A percentile compares a stretch with the other conserved stretches of the same genome.
phyloP scores from a whole-genome alignment of 1,140 invertebrate genomes.

The Oryzaephilus surinamensis region DNA sequence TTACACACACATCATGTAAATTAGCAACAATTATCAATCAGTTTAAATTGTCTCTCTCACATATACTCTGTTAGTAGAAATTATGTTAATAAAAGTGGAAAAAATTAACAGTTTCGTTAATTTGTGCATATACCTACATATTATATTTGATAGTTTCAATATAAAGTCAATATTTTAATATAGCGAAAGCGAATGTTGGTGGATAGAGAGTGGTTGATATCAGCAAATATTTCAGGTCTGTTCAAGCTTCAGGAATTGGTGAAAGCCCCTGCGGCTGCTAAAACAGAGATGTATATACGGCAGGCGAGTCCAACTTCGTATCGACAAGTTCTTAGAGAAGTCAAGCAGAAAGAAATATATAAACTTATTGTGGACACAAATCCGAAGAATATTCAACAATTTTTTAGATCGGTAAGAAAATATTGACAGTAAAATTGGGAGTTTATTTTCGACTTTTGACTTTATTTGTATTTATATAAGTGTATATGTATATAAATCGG shows the following conservation, averaged over 20 bases:
- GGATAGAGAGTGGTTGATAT: not conserved
- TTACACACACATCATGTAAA: no score
- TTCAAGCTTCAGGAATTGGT: slow-evolving; percentile 79
- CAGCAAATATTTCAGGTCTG: slow-evolving; percentile 52
- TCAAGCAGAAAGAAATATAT: slow-evolving; percentile 71
- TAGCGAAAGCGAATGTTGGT: no score
- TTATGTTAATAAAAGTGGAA: no score
- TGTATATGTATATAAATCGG: no score
- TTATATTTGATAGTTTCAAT: no score
- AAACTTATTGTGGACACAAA: slow-evolving; percentile 79
- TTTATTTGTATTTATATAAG: no score
- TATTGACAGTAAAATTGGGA: not conserved
- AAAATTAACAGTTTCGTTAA: no score
- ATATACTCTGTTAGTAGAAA: no score
- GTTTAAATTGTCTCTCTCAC: no score
- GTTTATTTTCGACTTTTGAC: slow-evolving; percentile 1
- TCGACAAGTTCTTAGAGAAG: slow-evolving; percentile 64
- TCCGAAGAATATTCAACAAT: slow-evolving; percentile 59
- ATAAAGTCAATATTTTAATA: no score
- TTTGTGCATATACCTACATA: no score
- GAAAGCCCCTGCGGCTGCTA: slow-evolving; percentile 49
- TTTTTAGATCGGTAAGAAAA: slow-evolving; percentile 70
- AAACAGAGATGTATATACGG: slow-evolving; percentile 74
- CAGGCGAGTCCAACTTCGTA: slow-evolving; percentile 64
- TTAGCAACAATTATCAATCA: no score